Base-by-base conservation (phyloP, 2,888 invertebrate species). In the Argyra leucocephala region DNA sequence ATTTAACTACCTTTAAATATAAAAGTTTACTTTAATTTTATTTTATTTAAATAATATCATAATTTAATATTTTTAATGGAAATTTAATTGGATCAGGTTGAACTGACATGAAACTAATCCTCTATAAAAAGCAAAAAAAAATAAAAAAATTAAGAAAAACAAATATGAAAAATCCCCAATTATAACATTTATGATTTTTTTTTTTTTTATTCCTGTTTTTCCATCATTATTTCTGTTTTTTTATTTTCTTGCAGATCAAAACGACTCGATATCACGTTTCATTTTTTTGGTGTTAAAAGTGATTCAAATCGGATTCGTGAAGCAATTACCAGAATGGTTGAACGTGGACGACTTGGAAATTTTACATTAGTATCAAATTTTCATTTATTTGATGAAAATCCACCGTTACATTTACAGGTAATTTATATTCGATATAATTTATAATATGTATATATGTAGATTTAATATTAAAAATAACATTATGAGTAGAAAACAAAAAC, bases 311-410 rank as follows among this genome's bases (percentile, higher is more conserved):
- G 76, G 70, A 72, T 74, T 72, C 71, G 77, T 64, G 76, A 81
- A 66, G 82, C 83, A 64, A 80, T 86, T 37, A 83, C 83, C 68
- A 80, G 82, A 69, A 82, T 86, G 79, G 84, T 85, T 61, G 84
- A 85, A 70, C 81, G 83, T 57, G 85, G 85, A 58, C 81, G 83
- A 26, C 81, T 86, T 64, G 83, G 83, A 57, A 85, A 86, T 72
- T 81, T 86, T 66, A 83, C 84, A 57, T 76, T 87, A 63, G 83
- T 84, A 31, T 85, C 88, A 1, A 86, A 88, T 66, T 85, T 86
- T 71, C 83, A 88, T 71, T 84, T 86, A 65, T 86, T 89, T 69
- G 85, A 86, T 67, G 88, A 87, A 79, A 88, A 89, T 71, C 88
- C 89, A 1, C 85, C 88, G 0, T 80, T 90, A 0, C 84, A 84